A percentile compares a stretch with the other conserved stretches of the same genome.
Conservation (phyloP, 2,888 invertebrate genomes). For the Limnephilus lunatus region DNA sequence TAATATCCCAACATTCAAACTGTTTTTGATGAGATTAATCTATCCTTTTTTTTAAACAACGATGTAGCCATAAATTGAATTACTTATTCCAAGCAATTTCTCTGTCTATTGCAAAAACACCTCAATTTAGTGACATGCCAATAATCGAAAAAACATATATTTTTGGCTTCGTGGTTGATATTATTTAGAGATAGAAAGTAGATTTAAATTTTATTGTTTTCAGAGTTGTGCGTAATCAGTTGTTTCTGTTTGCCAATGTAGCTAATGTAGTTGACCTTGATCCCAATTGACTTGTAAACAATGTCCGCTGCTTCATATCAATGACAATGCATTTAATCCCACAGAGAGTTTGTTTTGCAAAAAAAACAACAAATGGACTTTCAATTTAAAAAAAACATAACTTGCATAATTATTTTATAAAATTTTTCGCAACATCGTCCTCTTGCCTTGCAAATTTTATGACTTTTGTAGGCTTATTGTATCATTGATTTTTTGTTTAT, state of each 20-base stretch:
- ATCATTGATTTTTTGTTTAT: too few species aligned
- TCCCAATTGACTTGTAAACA: not conserved
- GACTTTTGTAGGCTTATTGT: too few species aligned
- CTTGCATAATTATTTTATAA: too few species aligned
- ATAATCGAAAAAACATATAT: not conserved
- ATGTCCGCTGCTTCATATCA: not conserved
- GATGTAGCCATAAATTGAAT: not conserved
- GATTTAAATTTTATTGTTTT: not conserved
- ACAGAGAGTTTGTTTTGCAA: not conserved
- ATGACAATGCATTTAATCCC: not conserved
- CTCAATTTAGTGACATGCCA: not conserved
- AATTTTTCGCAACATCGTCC: not conserved
- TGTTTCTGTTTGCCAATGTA: not conserved
- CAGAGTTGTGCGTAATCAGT: not conserved
- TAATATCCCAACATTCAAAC: not conserved
- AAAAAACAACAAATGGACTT: not conserved
- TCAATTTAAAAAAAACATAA: not conserved
- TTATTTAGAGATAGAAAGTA: not conserved
- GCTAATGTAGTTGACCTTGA: not conserved
- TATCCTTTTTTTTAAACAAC: not conserved
- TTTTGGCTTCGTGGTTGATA: not conserved
- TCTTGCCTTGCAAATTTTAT: too few species aligned
- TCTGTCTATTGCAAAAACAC: not conserved
- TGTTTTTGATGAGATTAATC: not conserved
- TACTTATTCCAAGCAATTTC: not conserved